Evolutionary conservation across 2,797 vertebrate genomes (phyloP), one percentile per base, ranked within the genome.

Genomic region (Poecile montanus): DNA sequence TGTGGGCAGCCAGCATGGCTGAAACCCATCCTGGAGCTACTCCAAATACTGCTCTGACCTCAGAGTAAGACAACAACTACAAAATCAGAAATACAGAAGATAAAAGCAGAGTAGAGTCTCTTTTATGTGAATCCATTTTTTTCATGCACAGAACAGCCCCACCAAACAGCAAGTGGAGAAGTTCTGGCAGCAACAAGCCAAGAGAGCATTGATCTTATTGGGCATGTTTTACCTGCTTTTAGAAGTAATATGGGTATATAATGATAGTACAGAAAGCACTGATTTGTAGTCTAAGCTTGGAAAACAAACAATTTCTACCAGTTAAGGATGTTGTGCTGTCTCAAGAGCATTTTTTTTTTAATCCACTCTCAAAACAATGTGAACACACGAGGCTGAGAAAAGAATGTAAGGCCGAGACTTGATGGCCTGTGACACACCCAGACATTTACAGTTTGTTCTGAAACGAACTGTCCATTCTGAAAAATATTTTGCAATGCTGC

Each of bases 191-290:
- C 40, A 78, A 48, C 85, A 82, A 84, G 62, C 32, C 48, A 76
- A 38, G 16, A 66, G 4, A 91, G 42, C 32, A 81, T 3, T 78
- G 62, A 75, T 72, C 82, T 89, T 56, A 81, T 18, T 81, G 54
- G 77, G n/a, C 16, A 44, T 7, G 11, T 47, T 95, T 87, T 85
- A 76, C 44, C 67, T 84, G 54, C 60, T 81, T 93, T 92, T 74
- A 86, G 56, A 70, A 86, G 48, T 38, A 73, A 20, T 34, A 57
- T 7, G 25, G 50, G 26, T 86, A 56, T 57, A 75, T 30, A 75
- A 88, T 11, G 7, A 36, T 29, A 48, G 40, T 8, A 92, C 36
- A 62, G 67, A 91, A 89, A 54, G 1, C 60, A 67, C 63, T 57
- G 53, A 32, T 94, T 67, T 77, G 50, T 25, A 82, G 53, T 29